These are phyloP conservation scores for Phainopepla nitens DNA, from an alignment of 2,113 vertebrate species.

Conservation along the genomic window DNA sequence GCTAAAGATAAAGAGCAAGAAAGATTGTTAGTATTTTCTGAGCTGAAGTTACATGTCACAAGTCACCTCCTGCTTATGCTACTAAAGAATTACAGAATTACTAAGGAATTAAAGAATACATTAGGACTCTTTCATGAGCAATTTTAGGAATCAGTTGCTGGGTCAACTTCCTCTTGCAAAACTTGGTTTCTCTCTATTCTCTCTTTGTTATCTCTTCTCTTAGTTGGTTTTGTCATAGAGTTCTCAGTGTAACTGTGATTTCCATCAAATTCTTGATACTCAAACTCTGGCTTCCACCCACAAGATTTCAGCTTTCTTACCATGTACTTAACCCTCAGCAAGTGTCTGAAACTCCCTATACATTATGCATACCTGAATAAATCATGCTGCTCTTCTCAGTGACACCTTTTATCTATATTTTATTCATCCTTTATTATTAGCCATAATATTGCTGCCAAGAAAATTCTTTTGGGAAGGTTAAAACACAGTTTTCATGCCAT, in stretches of 20 bases:
- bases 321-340: neutral
- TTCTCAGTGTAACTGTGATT: neutral
- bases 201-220: neutral
- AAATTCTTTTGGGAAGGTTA: neutral
- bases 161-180: neutral
- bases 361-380: slow-evolving; percentile 18
- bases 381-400: neutral
- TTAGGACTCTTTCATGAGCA: neutral
- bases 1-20: neutral
- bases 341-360: neutral
- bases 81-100: neutral
- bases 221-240: neutral
- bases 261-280: neutral
- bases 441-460: neutral
- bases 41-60: neutral
- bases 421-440: neutral
- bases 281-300: neutral
- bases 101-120: neutral
- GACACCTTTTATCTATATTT: slow-evolving; percentile 1
- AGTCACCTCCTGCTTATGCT: neutral
- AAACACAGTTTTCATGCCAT: neutral
- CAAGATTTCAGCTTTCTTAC: neutral
- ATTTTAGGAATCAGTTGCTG: neutral
- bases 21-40: neutral
- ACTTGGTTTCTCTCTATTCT: neutral